Evolutionary conservation across 2,797 vertebrate species (phyloP), one percentile per base, ranked within the genome.

Genomic region (Sebastes steindachneri): DNA sequence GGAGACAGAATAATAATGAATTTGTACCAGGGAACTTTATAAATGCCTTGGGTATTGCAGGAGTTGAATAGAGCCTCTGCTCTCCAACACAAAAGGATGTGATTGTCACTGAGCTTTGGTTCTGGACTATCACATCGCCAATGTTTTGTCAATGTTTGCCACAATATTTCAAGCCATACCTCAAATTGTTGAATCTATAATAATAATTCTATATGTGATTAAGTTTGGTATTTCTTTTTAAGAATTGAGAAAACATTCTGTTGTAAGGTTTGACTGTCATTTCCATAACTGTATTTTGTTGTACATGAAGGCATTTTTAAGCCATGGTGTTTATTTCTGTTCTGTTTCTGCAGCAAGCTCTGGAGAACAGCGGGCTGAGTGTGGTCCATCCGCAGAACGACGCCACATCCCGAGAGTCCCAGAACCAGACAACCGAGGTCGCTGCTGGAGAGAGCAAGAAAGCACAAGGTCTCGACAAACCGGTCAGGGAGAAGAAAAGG

Each of bases 301-400:
- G 7, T 54, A 10, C 19, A 21, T 29, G 4, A 48, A 33, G 12
- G 12, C 23, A 5, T 41, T n/a, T 58, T 35, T 4, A 33, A 83
- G 58, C 21, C 33, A 12, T 55, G 23, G 9, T 15, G 25, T 54
- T 41, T 66, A 41, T 81, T 23, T 51, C 3, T 41, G 1, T 70
- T 86, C 10, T 68, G 53, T 74, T 62, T 82, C 53, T 70, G 84
- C 92, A 99, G 99, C 99, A 99, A 99, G 99, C 99, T 74, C 95
- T 99, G 94, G 98, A 99, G 95, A 99, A 99, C 96, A 99, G 98
- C 23, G 99, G 99, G 6, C 95, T 99, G 83, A 99, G 97, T 68
- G 97, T 98, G 11, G 98, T 98, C 77, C 96, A 97, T 88, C 94
- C 96, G 12, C 92, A 95, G 79, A 96, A 96, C 66, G 91, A 96